Base-by-base conservation (phyloP, 53 echinoderm and acorn worm genomes). In the Paracentrotus lividus region DNA sequence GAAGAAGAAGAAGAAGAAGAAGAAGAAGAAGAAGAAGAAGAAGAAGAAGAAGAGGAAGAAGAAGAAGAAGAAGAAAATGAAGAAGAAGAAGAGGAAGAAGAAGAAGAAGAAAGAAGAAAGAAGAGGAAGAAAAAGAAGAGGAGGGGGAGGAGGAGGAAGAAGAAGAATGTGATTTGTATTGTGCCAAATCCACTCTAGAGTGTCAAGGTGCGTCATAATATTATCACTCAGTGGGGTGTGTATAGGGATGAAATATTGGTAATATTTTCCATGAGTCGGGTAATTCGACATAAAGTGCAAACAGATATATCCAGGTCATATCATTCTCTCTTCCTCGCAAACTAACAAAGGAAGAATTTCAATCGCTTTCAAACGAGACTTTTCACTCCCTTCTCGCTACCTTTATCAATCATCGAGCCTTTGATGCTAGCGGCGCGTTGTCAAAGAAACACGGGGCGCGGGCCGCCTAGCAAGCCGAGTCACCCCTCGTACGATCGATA, bases 381-480 rank as follows among this genome's bases (percentile, higher is more conserved):
- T 86, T 40, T 56, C 54, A 55, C 86, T 86, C 56, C 86, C 56
- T 20, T 45, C 85, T 49, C 49, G 49, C 49, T 18, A 26, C 16
- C n/a, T n/a, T 24, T 5, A 81, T 81, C 86, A 86, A 43, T 86
- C 86, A 56, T 53, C 86, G 33, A 13, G 7, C 21, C 53, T 56
- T 56, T 56, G 86, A 55, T 36, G 86, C 53, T 86, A 86, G 56
- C 86, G 86, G 86, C 86, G 34, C 52, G 53, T 86, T 56, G 56
- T 53, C 86, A 86, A 55, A 56, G 56, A 89, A 60, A 20, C 43
- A 61, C 89, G 89, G 89, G 89, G 89, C 89, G 42, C 89, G 89
- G 44, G 66, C 89, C 89, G 89, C 89, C 89, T 64, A 89, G 89
- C 65, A 42, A 89, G n/a, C n/a, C n/a, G n/a, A n/a, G n/a, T n/a